These are phyloP conservation scores for Pomatostomus ruficeps DNA, from an alignment of 2,113 vertebrate genomes.

Conservation along the genomic window DNA sequence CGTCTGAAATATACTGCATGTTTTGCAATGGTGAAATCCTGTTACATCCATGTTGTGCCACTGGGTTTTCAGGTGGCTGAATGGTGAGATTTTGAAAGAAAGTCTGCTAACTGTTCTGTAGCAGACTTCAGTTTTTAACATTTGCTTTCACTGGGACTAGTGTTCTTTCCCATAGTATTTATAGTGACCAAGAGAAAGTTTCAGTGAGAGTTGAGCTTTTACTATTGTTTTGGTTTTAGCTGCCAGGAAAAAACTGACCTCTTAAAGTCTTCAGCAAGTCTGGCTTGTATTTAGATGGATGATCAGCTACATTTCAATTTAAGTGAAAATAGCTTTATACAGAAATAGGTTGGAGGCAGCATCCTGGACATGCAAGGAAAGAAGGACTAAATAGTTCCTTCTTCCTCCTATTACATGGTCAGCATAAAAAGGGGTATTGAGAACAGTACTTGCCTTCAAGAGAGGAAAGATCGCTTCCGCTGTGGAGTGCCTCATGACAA, in stretches of 20 bases:
- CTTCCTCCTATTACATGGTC: neutral
- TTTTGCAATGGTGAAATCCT: neutral
- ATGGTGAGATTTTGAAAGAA: neutral
- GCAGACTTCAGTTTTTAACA: neutral
- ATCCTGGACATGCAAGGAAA: neutral
- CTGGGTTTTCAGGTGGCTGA: neutral
- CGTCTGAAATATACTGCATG: neutral
- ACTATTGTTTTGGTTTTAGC: slow-evolving; percentile 56
- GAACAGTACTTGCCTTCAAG: neutral
- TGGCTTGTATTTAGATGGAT: slow-evolving; percentile 31
- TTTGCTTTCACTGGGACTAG: neutral
- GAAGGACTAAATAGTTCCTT: neutral
- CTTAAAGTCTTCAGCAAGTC: slow-evolving; percentile 3
- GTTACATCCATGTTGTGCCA: neutral
- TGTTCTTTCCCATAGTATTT: slow-evolving; percentile 50
- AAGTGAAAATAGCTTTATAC: slow-evolving; percentile 10
- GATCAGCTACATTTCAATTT: slow-evolving; percentile 6
- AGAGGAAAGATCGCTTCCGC: neutral
- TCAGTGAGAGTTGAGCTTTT: slow-evolving; percentile 21
- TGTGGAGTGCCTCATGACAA: neutral
- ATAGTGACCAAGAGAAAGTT: slow-evolving; percentile 21
- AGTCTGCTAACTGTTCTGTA: neutral
- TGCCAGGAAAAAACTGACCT: slow-evolving; percentile 61
- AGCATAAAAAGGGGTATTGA: neutral
- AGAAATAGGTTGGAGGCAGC: neutral